These are phyloP conservation scores for Matsumurasca onukii DNA, from an alignment of 1,140 invertebrate species.

Conservation along the genomic window DNA sequence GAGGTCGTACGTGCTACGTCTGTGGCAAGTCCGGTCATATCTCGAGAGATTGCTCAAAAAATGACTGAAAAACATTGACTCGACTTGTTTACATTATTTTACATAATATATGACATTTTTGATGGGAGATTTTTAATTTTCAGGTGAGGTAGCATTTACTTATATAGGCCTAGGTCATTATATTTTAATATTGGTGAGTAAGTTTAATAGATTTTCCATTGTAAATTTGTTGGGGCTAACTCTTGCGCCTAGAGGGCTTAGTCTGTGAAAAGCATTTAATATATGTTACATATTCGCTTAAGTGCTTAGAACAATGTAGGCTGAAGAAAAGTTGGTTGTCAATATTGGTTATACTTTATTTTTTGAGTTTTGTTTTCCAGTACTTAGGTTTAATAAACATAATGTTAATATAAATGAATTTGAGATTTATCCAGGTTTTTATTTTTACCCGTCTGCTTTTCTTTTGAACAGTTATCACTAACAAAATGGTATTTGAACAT, in stretches of 20 bases:
- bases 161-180: not conserved
- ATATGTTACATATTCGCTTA: too few species aligned
- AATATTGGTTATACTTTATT: too few species aligned
- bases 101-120: slow-evolving; percentile 27
- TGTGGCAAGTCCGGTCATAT: slow-evolving; percentile 89
- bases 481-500: too few species aligned
- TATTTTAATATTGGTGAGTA: not conserved
- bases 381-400: too few species aligned
- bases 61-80: slow-evolving; percentile 1
- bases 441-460: too few species aligned
- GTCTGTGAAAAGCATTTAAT: not conserved
- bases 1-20: slow-evolving; percentile 80
- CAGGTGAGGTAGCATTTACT: not conserved
- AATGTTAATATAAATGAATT: too few species aligned
- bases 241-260: not conserved
- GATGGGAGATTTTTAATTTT: slow-evolving; percentile 1
- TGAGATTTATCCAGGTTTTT: too few species aligned
- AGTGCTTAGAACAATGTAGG: too few species aligned
- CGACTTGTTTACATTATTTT: not conserved
- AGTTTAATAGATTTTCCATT: not conserved
- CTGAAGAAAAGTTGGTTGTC: too few species aligned
- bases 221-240: not conserved
- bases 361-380: too few species aligned
- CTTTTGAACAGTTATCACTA: too few species aligned
- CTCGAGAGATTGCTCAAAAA: slow-evolving; percentile 77